Conservation (phyloP, 2,888 invertebrate genomes). For the Oscheius onirici region DNA sequence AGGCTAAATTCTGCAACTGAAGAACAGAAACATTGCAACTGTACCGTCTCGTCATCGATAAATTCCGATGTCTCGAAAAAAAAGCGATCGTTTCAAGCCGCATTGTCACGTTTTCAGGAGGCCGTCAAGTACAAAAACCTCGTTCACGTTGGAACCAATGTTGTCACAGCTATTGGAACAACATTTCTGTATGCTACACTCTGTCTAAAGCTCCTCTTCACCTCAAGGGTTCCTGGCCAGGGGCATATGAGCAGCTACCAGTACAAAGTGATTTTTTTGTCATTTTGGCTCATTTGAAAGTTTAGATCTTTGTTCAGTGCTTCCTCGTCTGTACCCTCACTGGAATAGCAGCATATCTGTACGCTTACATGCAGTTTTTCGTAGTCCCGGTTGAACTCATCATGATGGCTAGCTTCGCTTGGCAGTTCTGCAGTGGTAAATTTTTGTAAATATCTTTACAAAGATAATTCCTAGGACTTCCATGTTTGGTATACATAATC, state of each 20-base stretch:
- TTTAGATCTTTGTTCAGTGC: slow-evolving; percentile 17
- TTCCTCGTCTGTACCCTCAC: slow-evolving; percentile 6
- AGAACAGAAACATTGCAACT: too few species aligned
- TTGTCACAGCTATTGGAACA: slow-evolving; percentile 5
- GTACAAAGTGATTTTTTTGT: slow-evolving; percentile 11
- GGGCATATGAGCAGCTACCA: background rate
- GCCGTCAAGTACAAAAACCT: background rate
- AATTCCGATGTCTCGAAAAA: too few species aligned
- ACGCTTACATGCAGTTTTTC: slow-evolving; percentile 21
- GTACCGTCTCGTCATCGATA: too few species aligned
- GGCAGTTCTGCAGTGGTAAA: slow-evolving; percentile 9
- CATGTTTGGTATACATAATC: slow-evolving; percentile 2
- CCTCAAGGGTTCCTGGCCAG: background rate
- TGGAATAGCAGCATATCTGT: slow-evolving; percentile 3
- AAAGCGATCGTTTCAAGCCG: too few species aligned
- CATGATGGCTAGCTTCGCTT: slow-evolving; percentile 2
- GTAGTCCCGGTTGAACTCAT: background rate
- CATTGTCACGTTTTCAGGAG: slow-evolving; percentile 18
- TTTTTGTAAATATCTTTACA: background rate
- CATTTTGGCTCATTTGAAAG: background rate
- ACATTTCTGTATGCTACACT: background rate
- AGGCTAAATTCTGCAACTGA: too few species aligned
- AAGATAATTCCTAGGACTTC: background rate
- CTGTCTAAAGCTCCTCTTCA: slow-evolving; percentile 6
- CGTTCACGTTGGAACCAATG: slow-evolving; percentile 15